Percentiles rank a stretch among this genome's conserved stretches.
Conservation (phyloP, 2,797 vertebrate species). For the Odontamblyopus rebecca region DNA sequence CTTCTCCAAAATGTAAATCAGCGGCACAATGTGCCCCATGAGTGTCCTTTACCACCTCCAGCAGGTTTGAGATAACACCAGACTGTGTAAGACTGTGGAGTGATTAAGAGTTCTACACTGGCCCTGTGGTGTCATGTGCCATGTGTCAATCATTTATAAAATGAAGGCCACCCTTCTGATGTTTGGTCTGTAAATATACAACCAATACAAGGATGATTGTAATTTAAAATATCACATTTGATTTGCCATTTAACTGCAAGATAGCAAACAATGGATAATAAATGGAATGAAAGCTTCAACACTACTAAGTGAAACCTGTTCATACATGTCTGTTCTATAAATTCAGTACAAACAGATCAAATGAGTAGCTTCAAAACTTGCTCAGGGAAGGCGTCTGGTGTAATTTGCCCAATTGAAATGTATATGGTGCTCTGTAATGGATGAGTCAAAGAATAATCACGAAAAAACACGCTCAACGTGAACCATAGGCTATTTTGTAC, state of each 20-base stretch:
- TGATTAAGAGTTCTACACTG: conserved; percentile 12
- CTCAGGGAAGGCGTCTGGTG: not conserved
- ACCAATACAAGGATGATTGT: not conserved
- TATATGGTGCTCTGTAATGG: not conserved
- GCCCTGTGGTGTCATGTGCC: conserved; percentile 6
- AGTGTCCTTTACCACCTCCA: conserved; percentile 24
- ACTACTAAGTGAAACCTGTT: not conserved
- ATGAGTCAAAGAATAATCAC: not conserved
- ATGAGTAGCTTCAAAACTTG: not conserved
- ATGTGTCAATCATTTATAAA: not conserved
- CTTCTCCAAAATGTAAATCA: conserved; percentile 40
- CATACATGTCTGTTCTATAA: not conserved
- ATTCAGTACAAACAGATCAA: not conserved
- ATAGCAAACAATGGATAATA: not conserved
- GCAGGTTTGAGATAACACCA: conserved; percentile 4
- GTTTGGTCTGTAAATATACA: conserved; percentile 3
- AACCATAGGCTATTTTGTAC: not conserved
- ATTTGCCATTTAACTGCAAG: not conserved
- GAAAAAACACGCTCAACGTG: not conserved
- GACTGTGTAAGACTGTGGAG: not conserved
- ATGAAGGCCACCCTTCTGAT: not conserved
- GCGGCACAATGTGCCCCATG: conserved; percentile 35
- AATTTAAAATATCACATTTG: not conserved
- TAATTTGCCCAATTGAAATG: not conserved
- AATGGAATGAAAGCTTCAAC: not conserved